Conservation (phyloP, 2,888 invertebrate species). For the Acleris literana region DNA sequence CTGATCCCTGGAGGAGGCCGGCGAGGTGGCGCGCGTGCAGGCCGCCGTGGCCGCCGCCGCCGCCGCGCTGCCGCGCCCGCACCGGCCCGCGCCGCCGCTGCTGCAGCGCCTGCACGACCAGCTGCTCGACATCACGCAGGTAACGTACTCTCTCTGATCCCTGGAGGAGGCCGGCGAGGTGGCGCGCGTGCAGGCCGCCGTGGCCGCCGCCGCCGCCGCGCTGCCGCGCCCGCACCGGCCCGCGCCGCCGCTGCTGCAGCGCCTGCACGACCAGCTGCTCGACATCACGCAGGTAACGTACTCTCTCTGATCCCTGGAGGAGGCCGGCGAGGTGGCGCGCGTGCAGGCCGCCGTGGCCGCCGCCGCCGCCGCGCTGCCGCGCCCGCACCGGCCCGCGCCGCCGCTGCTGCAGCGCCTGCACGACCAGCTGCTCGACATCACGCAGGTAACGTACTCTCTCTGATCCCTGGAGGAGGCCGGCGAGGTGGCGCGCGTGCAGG, state of each 20-base stretch:
- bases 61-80: conserved; percentile 71
- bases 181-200: conserved; percentile 72
- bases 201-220: conserved; percentile 74
- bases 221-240: conserved; percentile 82
- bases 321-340: too few species aligned
- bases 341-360: conserved; percentile 83
- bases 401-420: conserved; percentile 89
- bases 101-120: conserved; percentile 90
- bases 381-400: conserved; percentile 84
- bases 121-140: conserved; percentile 94
- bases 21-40: conserved; percentile 53
- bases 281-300: conserved; percentile 91
- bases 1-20: not conserved
- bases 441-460: too few species aligned
- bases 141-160: conserved; percentile 49
- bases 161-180: not conserved
- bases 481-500: conserved; percentile 47
- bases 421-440: conserved; percentile 69
- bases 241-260: conserved; percentile 86
- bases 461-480: conserved; percentile 6
- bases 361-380: conserved; percentile 62
- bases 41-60: conserved; percentile 73
- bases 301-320: too few species aligned
- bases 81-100: conserved; percentile 86
- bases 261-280: conserved; percentile 91